Evolutionary conservation across 2,113 vertebrate genomes (phyloP), one percentile per base, ranked within the genome.

Genomic region (Neogobius melanostomus): DNA sequence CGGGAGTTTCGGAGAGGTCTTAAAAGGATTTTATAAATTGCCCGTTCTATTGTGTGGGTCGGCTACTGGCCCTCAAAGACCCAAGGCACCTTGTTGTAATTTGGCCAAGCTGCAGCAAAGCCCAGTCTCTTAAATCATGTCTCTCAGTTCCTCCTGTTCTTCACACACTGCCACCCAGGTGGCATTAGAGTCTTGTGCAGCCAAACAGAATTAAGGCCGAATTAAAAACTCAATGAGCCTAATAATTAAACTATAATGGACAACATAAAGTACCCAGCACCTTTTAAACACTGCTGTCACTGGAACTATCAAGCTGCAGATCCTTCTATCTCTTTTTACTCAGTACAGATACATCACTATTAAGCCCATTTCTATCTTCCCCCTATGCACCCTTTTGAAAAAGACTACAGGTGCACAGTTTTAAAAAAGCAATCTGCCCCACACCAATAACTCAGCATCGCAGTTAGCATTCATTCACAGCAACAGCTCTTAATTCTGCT

Each of bases 201-300:
- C 77, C 75, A 90, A 88, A 86, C 82, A 87, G 78, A 90, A 88
- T 89, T 84, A 89, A 84, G 73, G 68, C 80, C 82, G 80, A 88
- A 87, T 90, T 88, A 88, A 89, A 87, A 90, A 87, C 79, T 81
- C 83, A 91, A 90, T 90, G 88, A 89, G 77, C 83, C 89, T 61
- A 79, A 87, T 91, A 91, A 92, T 91, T 90, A 89, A 89, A 91
- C 81, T 89, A 84, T 89, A 91, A 91, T 87, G 76, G 76, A 68
- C 63, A 72, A 81, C 75, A 87, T 91, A 90, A 90, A 90, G 83
- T 66, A 87, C 63, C 67, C 66, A 76, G 82, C 72, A 75, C 69
- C 74, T 76, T 82, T 68, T 84, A 82, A 86, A 88, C 81, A 72
- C 80, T 81, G 76, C 62, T 79, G 79, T 76, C 62, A 76, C 68